Evolutionary conservation across 2,888 invertebrate genomes (phyloP).

Genomic region (Catocala sponsa): DNA sequence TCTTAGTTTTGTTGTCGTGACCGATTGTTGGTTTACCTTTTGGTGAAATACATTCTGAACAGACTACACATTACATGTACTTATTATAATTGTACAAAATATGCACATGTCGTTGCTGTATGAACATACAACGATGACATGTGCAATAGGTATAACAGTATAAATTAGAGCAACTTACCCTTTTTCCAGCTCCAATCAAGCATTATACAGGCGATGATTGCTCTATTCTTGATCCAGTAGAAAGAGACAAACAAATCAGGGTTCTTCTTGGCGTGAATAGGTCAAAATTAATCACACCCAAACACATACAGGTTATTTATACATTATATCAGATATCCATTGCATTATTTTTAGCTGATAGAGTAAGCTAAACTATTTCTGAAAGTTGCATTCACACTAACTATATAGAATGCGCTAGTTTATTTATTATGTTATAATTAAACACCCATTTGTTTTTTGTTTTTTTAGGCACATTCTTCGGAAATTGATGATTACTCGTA

Average conservation of each 20-base stretch:
- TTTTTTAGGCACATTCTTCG: slow-evolving; percentile 32
- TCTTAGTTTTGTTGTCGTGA: too few species aligned
- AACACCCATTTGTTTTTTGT: slow-evolving; percentile 26
- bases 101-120: too few species aligned
- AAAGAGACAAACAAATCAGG: slow-evolving; percentile 75
- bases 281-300: slow-evolving; percentile 21
- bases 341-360: too few species aligned
- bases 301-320: slow-evolving; percentile 23
- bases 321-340: background rate
- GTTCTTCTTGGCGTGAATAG: slow-evolving; percentile 67
- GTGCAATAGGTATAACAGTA: too few species aligned
- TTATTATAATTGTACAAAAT: too few species aligned
- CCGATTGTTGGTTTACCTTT: too few species aligned
- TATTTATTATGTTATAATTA: background rate
- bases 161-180: background rate
- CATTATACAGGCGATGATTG: slow-evolving; percentile 78
- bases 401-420: too few species aligned
- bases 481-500: slow-evolving; percentile 29
- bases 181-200: slow-evolving; percentile 65
- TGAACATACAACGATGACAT: too few species aligned
- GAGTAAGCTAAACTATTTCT: too few species aligned
- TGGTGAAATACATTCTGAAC: too few species aligned
- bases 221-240: slow-evolving; percentile 64
- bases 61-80: too few species aligned
- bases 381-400: too few species aligned